A percentile compares a stretch with the other conserved stretches of the same genome.
Conservation (phyloP, 2,113 vertebrate species). For the Noturus placidus region DNA sequence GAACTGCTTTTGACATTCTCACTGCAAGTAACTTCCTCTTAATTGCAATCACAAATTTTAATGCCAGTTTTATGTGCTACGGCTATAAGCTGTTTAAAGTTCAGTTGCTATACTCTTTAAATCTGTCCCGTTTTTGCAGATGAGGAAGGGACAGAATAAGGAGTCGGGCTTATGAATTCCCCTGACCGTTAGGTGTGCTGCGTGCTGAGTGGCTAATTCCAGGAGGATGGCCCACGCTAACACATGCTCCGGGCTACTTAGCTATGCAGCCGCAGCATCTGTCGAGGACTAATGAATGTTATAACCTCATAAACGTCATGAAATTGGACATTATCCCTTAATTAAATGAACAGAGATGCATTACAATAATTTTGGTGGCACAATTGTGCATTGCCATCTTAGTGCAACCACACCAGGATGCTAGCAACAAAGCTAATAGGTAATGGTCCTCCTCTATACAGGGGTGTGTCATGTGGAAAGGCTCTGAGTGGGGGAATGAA, state of each 20-base stretch:
- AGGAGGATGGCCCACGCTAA: conserved; percentile 62
- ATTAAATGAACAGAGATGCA: conserved; percentile 84
- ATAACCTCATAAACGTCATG: conserved; percentile 82
- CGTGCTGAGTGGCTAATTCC: conserved; percentile 61
- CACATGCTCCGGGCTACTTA: conserved; percentile 71
- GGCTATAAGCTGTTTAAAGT: conserved; percentile 80
- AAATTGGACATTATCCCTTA: conserved; percentile 84
- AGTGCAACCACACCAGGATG: conserved; percentile 42
- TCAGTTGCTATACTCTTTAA: conserved; percentile 78
- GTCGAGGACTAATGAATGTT: conserved; percentile 82
- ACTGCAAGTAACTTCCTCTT: conserved; percentile 75
- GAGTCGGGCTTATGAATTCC: conserved; percentile 45
- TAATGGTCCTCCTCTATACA: conserved; percentile 64
- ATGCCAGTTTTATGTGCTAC: conserved; percentile 81
- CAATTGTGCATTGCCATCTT: conserved; percentile 58
- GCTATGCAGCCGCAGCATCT: conserved; percentile 76
- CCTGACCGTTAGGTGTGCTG: conserved; percentile 56
- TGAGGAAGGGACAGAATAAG: conserved; percentile 57
- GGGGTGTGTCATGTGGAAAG: conserved; percentile 39
- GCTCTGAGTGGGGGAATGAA: conserved; percentile 31
- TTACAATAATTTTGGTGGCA: conserved; percentile 76
- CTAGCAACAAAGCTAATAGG: conserved; percentile 57
- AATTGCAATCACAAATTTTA: conserved; percentile 84
- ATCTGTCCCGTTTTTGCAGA: conserved; percentile 72
- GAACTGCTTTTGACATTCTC: conserved; percentile 82